phyloP scores from a whole-genome alignment of 2,888 invertebrate species.

The Myopa tessellatipennis region DNA sequence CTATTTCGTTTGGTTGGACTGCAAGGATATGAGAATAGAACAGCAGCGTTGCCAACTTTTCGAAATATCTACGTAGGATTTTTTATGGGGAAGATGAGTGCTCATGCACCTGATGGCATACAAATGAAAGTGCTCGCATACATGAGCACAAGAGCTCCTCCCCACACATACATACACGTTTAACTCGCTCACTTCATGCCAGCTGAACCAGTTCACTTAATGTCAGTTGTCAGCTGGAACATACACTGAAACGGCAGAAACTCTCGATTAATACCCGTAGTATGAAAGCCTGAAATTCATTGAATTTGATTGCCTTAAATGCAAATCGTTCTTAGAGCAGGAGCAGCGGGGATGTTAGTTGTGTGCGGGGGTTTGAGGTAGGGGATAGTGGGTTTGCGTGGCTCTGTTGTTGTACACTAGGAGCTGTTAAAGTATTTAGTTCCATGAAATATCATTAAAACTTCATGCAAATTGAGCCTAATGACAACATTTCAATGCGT shows the following conservation, averaged over 20 bases:
- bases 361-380: background rate
- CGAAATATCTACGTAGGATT: background rate
- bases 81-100: background rate
- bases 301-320: constrained; percentile 9
- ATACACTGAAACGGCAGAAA: background rate
- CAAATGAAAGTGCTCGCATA: background rate
- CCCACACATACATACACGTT: no score
- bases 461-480: constrained; percentile 18
- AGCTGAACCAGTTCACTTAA: background rate
- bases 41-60: background rate
- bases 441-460: constrained; percentile 3
- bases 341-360: background rate
- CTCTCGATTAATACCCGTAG: background rate
- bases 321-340: constrained; percentile 2
- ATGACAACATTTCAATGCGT: constrained; percentile 7
- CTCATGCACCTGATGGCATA: no score
- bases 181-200: no score
- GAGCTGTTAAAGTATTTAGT: background rate
- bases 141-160: no score
- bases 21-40: background rate
- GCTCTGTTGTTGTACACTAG: background rate
- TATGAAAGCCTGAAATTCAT: background rate
- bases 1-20: background rate
- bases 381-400: background rate
- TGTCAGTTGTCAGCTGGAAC: background rate